Evolutionary conservation across 1,140 invertebrate species (phyloP), one percentile per base, ranked within the genome.

Genomic region (Proales similis): DNA sequence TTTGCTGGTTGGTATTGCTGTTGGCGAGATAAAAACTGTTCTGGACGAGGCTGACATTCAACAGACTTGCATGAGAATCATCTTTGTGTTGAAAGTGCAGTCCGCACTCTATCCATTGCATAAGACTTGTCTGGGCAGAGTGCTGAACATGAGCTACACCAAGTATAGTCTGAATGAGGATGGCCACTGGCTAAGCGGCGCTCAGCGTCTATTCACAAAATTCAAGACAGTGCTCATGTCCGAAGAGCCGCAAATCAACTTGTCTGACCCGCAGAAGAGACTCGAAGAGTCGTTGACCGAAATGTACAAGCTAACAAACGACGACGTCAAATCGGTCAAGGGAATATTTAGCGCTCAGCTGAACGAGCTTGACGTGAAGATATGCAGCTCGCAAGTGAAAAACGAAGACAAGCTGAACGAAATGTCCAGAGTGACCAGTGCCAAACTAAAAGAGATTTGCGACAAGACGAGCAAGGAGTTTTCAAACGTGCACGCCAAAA

Each of bases 201-300:
- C 17, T 12, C 39, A 57, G 12, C 5, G 17, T 14, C 11, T 57
- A 11, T 57, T 26, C 26, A 19, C 14, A 26, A 57, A 57, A 42
- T 36, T 42, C 2, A 57, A 57, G 26, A 57, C 39, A 20, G 39
- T 57, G 36, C 36, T 57, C 1, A 42, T 26, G 19, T 42, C 51
- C 7, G 45, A 57, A 24, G 51, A 57, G 36, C 51, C 39, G 24
- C 39, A 36, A 42, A 42, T 57, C 6, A 57, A 57, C 12, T 26
- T 57, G 12, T 57, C 51, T 29, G 51, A 57, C 45, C 51, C 51
- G 11, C 51, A 57, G 14, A 57, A 57, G 45, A 39, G 51, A 57
- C 20, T 57, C 11, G 51, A 57, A 57, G 51, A 57, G 17, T 57
- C 51, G 30, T 57, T 57, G 12, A 42, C 27, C 9, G 51, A 57